Evolutionary conservation across 2,888 invertebrate genomes (phyloP).

Genomic region (Oxystoma pomonae): DNA sequence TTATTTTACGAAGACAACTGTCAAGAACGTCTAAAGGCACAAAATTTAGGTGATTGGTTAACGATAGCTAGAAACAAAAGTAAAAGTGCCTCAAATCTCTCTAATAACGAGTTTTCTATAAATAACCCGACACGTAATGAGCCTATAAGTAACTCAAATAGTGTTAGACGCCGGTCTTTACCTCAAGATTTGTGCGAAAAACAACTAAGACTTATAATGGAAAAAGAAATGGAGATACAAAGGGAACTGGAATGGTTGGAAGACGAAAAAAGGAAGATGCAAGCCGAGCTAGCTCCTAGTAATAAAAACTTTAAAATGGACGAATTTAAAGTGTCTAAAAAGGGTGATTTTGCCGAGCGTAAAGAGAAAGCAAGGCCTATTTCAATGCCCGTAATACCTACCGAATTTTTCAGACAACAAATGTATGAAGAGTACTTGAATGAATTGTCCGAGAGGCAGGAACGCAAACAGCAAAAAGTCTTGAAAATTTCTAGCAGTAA

Average conservation of each 20-base stretch:
- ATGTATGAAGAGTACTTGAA: slow-evolving; percentile 83
- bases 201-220: slow-evolving; percentile 62
- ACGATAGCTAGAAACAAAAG: slow-evolving; percentile 46
- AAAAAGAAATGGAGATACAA: slow-evolving; percentile 65
- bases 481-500: slow-evolving; percentile 66
- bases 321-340: slow-evolving; percentile 47
- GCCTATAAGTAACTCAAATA: slow-evolving; percentile 20
- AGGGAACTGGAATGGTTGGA: slow-evolving; percentile 61
- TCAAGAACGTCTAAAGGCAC: slow-evolving; percentile 35
- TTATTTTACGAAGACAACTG: slow-evolving; percentile 23
- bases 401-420: slow-evolving; percentile 69
- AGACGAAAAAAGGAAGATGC: slow-evolving; percentile 50
- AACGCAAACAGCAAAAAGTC: slow-evolving; percentile 73
- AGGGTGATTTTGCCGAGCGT: slow-evolving; percentile 48
- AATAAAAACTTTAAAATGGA: slow-evolving; percentile 47
- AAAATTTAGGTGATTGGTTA: slow-evolving; percentile 51
- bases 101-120: slow-evolving; percentile 28
- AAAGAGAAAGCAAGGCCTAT: slow-evolving; percentile 28
- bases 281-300: slow-evolving; percentile 41
- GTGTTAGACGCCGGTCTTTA: slow-evolving; percentile 51
- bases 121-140: slow-evolving; percentile 24
- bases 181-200: slow-evolving; percentile 62
- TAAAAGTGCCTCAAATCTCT: slow-evolving; percentile 35
- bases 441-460: slow-evolving; percentile 73
- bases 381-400: slow-evolving; percentile 51